Evolutionary conservation across 2,797 vertebrate genomes (phyloP).

Genomic region (Vultur gryphus): DNA sequence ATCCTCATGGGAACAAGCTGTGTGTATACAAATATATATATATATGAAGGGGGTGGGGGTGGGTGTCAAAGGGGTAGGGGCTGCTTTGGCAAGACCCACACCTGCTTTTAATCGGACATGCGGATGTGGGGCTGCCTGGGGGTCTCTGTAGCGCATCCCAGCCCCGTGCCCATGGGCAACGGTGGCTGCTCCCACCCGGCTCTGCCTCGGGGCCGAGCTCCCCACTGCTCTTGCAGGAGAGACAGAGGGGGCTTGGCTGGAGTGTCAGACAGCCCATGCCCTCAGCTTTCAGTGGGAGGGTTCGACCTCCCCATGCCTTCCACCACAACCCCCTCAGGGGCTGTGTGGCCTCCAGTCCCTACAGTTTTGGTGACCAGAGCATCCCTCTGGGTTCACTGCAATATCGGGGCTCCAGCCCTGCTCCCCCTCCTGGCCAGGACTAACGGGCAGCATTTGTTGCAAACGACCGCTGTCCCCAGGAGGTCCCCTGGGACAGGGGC

Average conservation of each 20-base stretch:
- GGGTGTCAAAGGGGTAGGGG: not conserved
- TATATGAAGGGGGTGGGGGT: not conserved
- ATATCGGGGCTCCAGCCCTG: fast-evolving
- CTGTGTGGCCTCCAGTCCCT: not conserved
- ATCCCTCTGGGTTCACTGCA: not conserved
- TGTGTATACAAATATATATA: not conserved
- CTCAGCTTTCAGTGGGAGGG: not conserved
- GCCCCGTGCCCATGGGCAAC: not conserved
- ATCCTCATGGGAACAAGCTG: slow-evolving; percentile 49
- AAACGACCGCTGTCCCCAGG: fast-evolving
- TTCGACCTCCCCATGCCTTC: not conserved
- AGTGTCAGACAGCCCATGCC: not conserved
- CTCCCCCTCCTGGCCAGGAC: not conserved
- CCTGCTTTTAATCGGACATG: not conserved
- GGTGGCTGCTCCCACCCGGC: not conserved
- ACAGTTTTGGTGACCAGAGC: not conserved
- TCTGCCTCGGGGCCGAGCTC: not conserved
- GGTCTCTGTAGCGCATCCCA: not conserved
- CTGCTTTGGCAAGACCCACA: not conserved
- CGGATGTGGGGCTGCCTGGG: not conserved
- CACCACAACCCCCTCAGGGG: not conserved
- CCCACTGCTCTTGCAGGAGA: not conserved
- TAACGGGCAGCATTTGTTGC: not conserved
- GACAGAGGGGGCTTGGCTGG: not conserved
- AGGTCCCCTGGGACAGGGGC: not conserved